Percentiles rank a stretch among this genome's conserved stretches.
Evolutionary conservation across 2,113 vertebrate species (phyloP).

Genomic region (Cyanistes caeruleus): DNA sequence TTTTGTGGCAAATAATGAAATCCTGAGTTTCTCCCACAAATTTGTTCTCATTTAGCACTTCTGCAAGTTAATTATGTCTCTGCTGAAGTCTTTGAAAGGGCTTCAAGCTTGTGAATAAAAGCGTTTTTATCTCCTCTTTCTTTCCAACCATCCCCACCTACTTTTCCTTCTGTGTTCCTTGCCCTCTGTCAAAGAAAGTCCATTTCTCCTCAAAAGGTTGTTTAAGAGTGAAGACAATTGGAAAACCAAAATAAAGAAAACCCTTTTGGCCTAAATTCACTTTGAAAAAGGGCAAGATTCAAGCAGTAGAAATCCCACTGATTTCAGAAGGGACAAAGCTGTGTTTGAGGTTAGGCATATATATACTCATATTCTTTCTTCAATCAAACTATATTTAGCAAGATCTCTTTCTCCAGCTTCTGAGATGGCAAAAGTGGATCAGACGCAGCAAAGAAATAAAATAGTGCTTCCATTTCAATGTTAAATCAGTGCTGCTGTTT

Average conservation of each 20-base stretch:
- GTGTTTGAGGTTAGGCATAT: not conserved
- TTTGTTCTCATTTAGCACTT: not conserved
- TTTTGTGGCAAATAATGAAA: not conserved
- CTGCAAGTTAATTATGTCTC: not conserved
- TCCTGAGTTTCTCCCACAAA: not conserved
- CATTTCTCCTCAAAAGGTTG: not conserved
- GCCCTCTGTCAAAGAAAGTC: not conserved
- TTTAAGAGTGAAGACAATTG: not conserved
- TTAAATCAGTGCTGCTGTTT: not conserved
- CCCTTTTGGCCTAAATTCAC: not conserved
- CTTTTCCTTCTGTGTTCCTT: not conserved
- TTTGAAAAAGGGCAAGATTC: not conserved
- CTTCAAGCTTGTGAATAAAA: not conserved
- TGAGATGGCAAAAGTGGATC: not conserved
- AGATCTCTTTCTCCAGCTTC: not conserved
- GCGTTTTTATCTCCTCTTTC: not conserved
- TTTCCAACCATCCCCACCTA: not conserved
- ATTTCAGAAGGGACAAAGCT: not conserved
- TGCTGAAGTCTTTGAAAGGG: not conserved
- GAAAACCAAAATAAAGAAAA: not conserved
- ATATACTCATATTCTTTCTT: not conserved
- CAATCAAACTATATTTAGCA: not conserved
- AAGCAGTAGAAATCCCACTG: not conserved
- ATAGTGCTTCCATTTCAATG: not conserved
- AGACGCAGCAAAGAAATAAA: not conserved